phyloP scores from a whole-genome alignment of 2,113 vertebrate genomes.

The Brienomyrus brachyistius region DNA sequence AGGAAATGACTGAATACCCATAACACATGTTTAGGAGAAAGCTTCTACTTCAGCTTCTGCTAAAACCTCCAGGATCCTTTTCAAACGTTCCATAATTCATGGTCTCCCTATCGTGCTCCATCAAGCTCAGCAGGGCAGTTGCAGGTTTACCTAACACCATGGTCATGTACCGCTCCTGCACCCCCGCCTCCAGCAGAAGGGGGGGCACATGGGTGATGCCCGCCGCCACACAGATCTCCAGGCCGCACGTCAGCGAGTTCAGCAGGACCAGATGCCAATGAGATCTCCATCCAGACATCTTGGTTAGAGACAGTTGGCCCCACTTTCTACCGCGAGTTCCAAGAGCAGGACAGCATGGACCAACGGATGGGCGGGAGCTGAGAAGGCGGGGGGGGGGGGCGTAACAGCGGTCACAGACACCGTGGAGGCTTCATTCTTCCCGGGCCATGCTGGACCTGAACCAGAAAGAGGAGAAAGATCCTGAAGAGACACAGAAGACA shows the following conservation, averaged over 20 bases:
- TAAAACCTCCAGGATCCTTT: background rate
- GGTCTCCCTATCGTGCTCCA: background rate
- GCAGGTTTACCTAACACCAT: constrained; percentile 65
- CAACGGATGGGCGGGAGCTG: constrained; percentile 32
- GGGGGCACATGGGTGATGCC: constrained; percentile 71
- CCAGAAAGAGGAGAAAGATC: background rate
- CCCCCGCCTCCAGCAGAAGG: constrained; percentile 65
- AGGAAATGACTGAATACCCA: background rate
- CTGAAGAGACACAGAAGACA: background rate
- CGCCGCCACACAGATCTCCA: constrained; percentile 73
- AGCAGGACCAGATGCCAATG: constrained; percentile 67
- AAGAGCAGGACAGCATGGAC: constrained; percentile 13
- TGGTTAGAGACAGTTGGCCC: constrained; percentile 45
- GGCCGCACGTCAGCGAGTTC: constrained; percentile 67
- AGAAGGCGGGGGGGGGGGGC: constrained; percentile 19
- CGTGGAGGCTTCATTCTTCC: constrained; percentile 51
- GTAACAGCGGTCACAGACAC: constrained; percentile 37
- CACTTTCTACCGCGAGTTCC: constrained; percentile 28
- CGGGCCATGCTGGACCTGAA: constrained; percentile 56
- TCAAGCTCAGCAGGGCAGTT: background rate
- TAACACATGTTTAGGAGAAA: background rate
- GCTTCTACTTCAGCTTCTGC: background rate
- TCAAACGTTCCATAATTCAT: background rate
- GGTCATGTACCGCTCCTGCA: constrained; percentile 70
- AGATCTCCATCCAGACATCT: constrained; percentile 66